These are phyloP conservation scores for Haliclona indistincta DNA, from an alignment of 37 sponge, comb jelly and placozoan species.

Conservation along the genomic window DNA sequence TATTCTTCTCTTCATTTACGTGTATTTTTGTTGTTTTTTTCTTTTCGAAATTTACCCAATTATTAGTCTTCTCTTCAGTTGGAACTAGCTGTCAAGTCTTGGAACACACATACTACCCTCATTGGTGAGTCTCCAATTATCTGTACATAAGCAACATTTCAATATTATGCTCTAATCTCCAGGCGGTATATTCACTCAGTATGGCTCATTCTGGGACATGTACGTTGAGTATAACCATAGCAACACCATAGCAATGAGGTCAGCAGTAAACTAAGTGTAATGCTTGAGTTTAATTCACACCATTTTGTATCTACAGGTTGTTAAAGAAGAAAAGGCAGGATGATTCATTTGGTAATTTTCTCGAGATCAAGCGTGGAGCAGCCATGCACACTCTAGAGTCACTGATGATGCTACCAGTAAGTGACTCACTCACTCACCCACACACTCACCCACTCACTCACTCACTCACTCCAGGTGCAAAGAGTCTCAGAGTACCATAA, in stretches of 20 bases:
- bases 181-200: conserved; percentile 63
- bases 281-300: too few relatives aligned
- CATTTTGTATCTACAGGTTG: conserved; percentile 18
- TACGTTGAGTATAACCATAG: conserved; percentile 57
- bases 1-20: too few relatives aligned
- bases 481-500: conserved; percentile 65
- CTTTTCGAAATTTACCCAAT: too few relatives aligned
- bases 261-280: neutral
- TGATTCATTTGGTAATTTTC: conserved; percentile 45
- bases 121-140: too few relatives aligned
- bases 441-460: neutral
- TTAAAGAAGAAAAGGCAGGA: conserved; percentile 55
- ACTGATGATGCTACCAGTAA: conserved; percentile 69
- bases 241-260: conserved; percentile 62
- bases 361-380: conserved; percentile 58
- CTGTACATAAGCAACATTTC: too few relatives aligned
- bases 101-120: conserved; percentile 35
- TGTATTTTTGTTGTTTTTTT: too few relatives aligned
- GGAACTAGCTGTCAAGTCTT: conserved; percentile 51
- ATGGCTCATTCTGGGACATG: conserved; percentile 52
- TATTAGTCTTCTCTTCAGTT: too few relatives aligned
- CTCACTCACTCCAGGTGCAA: conserved; percentile 43
- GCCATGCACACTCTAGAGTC: conserved; percentile 80
- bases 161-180: too few relatives aligned
- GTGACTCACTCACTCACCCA: neutral